These are phyloP conservation scores for Micrasema minimum DNA, from an alignment of 1,140 invertebrate species.

Conservation along the genomic window DNA sequence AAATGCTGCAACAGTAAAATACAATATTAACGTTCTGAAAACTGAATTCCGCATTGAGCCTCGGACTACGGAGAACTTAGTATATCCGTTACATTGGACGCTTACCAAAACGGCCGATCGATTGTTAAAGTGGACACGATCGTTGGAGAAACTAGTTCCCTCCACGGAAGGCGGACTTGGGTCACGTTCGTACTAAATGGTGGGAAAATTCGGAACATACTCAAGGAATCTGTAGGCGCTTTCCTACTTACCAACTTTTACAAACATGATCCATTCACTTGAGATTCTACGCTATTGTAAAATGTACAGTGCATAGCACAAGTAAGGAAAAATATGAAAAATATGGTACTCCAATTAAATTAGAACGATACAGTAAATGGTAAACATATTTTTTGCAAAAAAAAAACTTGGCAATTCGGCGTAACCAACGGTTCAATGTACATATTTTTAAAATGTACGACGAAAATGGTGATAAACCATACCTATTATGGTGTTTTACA, in stretches of 20 bases:
- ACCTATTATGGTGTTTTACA: too few species aligned
- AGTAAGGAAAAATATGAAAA: too few species aligned
- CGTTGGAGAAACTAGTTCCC: constrained; percentile 1
- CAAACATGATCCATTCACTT: too few species aligned
- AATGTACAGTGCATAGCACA: not conserved
- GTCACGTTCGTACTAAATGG: constrained; percentile 12
- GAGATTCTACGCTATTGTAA: not conserved
- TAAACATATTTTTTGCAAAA: too few species aligned
- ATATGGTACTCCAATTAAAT: too few species aligned
- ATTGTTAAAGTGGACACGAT: constrained; percentile 11
- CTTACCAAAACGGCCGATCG: constrained; percentile 1
- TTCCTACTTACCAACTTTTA: too few species aligned
- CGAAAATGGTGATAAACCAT: too few species aligned
- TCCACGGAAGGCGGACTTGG: constrained; percentile 15
- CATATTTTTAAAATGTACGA: too few species aligned
- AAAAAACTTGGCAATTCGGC: too few species aligned
- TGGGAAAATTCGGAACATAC: not conserved
- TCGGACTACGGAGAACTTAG: not conserved
- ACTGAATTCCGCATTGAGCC: constrained; percentile 1
- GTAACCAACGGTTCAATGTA: too few species aligned
- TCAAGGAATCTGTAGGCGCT: not conserved
- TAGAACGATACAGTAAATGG: too few species aligned
- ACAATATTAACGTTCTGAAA: not conserved
- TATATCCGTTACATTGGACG: not conserved
- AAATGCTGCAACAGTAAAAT: too few species aligned